Conservation (phyloP, 2,113 vertebrate species). For the Sylvietta virens region DNA sequence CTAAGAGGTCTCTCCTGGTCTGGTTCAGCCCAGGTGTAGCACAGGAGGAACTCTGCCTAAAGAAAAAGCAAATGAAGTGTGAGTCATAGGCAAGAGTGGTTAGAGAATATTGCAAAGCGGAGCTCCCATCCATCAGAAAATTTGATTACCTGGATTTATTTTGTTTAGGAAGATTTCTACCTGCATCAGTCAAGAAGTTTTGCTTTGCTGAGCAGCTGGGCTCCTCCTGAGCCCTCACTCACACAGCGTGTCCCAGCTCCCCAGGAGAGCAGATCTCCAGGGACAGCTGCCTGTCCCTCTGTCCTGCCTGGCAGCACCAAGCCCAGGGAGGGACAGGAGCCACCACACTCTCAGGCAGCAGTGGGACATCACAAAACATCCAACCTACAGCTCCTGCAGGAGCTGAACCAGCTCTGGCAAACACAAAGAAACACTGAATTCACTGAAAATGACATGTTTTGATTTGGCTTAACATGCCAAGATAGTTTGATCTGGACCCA, state of each 20-base stretch:
- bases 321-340: neutral
- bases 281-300: neutral
- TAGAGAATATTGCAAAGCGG: neutral
- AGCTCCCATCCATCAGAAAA: conserved; percentile 12
- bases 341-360: neutral
- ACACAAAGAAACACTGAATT: neutral
- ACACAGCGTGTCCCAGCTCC: rapidly evolving
- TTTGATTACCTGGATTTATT: neutral
- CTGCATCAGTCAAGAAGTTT: neutral
- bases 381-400: neutral
- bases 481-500: neutral
- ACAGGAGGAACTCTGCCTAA: neutral
- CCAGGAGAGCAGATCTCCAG: neutral
- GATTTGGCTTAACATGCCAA: neutral
- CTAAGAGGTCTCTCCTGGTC: neutral
- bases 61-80: neutral
- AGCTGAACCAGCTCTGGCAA: neutral
- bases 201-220: neutral
- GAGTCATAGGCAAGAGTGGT: neutral
- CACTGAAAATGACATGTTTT: neutral
- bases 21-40: neutral
- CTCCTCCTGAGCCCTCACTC: neutral
- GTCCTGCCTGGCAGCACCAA: neutral
- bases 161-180: neutral
- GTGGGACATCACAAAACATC: neutral